Evolutionary conservation across 1,140 invertebrate species (phyloP), one percentile per base, ranked within the genome.

Genomic region (Spodoptera litura): DNA sequence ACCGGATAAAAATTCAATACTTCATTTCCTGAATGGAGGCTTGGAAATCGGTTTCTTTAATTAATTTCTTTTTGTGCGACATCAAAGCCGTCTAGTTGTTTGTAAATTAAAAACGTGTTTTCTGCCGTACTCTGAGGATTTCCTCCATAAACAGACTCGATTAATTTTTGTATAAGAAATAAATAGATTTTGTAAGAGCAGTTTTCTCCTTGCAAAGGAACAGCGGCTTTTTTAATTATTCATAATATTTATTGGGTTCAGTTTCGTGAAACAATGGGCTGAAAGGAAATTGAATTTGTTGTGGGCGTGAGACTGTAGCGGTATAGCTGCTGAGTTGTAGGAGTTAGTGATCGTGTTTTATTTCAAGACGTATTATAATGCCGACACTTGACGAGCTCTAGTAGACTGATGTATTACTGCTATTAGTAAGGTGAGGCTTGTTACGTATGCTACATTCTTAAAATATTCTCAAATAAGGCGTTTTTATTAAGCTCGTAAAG

Each of bases 91-190:
- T 81, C 85, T 88, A 87, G 83, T 84, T 76, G 73, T 85, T 80
- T 81, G 75, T 83, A 87, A 89, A 88, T 91, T 89, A 88, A 88
- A 88, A 89, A 87, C 88, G 87, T 90, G 88, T 89, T 87, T 59
- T 38, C 52, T 15, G 2, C 25, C 15, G 58, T 51, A 11, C 44
- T 53, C 27, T 3, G 55, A 61, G 58, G 72, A 75, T 87, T 85
- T 81, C 72, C 59, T 85, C 71, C 73, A 75, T 75, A 75, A 75
- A 75, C 58, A 75, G 58, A 53, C 72, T 75, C 44, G 72, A 75
- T 75, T 75, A 75, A 59, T 61, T 75, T 75, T 75, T 61, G 72
- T 62, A 62, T 61, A 73, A 31, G 71, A 73, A 73, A 73, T 73
- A 58, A 58, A 75, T 75, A 75, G 58, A 75, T 62, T 62, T 58